Evolutionary conservation across 2,888 invertebrate genomes (phyloP), one percentile per base, ranked within the genome.

Genomic region (Eilema depressum): DNA sequence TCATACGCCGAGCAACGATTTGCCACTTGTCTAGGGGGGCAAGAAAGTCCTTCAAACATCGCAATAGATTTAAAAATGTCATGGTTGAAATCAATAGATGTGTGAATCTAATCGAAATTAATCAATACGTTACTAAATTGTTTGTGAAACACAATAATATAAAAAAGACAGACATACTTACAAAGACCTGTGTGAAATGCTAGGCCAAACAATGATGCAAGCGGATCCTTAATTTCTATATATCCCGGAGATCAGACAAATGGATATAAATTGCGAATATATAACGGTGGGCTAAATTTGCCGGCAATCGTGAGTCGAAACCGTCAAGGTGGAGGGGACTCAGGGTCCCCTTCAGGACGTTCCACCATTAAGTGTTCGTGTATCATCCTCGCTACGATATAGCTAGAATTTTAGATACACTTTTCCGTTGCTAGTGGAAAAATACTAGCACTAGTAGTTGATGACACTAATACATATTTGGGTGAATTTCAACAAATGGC

Each of bases 341-440:
- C 89, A 88, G 89, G 90, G 90, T 88, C 88, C 82, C 77, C 81
- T 81, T 76, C 73, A 68, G 77, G 69, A 77, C 79, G 80, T 76
- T 79, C 81, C 80, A 77, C 80, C 73, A 84, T 84, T 84, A 83
- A 75, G 33, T 70, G 83, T 84, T 76, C 76, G 71, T 69, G 63
- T 66, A 70, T 68, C 72, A 68, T 69, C 57, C 71, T 69, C 66
- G 47, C 23, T 61, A 28, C 17, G 14, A 66, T 66, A 33, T 61
- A 68, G 56, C 56, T 65, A 20, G 37, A 65, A 41, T 37, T 68
- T 68, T 66, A 64, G 63, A 41, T 25, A 63, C 14, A 69, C 41
- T 73, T 69, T 61, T 53, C 63, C 57, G 60, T 59, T 66, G 28
- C 30, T 28, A 11, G 11, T 26, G 47, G 47, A 25, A 47, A 64